Percentiles rank a stretch among this genome's conserved stretches.
Evolutionary conservation across 2,113 vertebrate species (phyloP).

Genomic region (Turnix velox): DNA sequence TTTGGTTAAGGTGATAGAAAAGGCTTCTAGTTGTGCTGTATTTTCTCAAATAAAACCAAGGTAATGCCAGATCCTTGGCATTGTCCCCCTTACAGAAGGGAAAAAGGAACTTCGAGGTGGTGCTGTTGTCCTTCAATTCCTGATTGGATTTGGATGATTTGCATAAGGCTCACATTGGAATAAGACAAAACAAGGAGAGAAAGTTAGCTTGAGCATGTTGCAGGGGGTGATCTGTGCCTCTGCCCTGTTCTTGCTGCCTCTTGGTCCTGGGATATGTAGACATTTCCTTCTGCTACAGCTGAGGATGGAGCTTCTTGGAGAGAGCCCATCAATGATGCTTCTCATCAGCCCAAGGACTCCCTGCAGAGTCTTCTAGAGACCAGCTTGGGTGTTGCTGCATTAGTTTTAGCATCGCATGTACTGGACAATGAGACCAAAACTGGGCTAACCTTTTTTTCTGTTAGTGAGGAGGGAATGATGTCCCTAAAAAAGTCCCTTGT

Average conservation of each 20-base stretch:
- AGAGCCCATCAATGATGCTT: constrained; percentile 25
- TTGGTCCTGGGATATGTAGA: not conserved
- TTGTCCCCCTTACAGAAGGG: not conserved
- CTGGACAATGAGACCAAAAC: constrained; percentile 24
- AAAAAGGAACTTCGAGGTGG: not conserved
- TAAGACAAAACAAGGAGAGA: not conserved
- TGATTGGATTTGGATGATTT: not conserved
- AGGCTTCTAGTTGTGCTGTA: constrained; percentile 56
- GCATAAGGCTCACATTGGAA: not conserved
- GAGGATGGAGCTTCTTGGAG: constrained; percentile 32
- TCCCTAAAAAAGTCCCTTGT: constrained; percentile 43
- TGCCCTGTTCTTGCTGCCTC: not conserved
- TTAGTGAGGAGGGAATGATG: not conserved
- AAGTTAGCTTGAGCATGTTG: not conserved
- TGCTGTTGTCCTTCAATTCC: constrained; percentile 25
- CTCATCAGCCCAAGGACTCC: not conserved
- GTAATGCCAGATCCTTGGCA: not conserved
- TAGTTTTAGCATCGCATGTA: not conserved
- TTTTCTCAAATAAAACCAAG: constrained; percentile 69
- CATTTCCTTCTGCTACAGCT: constrained; percentile 20
- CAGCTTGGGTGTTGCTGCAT: not conserved
- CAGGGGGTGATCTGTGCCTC: not conserved
- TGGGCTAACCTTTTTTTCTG: not conserved
- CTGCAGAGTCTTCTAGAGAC: not conserved
- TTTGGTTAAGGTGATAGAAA: constrained; percentile 68